Percentiles rank a stretch among this genome's conserved stretches.
phyloP scores from a whole-genome alignment of 2,888 invertebrate species.

The Crocallis elinguaria region DNA sequence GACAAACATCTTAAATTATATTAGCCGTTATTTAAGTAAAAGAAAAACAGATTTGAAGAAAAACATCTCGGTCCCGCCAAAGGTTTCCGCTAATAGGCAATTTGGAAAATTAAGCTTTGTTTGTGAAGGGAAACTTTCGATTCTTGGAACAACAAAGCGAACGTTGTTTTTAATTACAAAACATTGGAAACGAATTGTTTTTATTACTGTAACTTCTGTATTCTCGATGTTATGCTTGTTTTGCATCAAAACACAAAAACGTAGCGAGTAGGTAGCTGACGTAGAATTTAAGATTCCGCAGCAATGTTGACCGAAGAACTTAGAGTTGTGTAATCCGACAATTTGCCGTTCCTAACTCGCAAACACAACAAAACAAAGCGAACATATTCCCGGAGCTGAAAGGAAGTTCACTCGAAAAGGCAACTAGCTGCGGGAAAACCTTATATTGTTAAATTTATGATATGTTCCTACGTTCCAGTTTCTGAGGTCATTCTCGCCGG shows the following conservation, averaged over 20 bases:
- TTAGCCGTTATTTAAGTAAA: conserved; percentile 63
- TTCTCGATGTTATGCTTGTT: conserved; percentile 31
- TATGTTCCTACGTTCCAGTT: conserved; percentile 67
- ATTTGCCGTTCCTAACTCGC: conserved; percentile 79
- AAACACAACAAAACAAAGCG: conserved; percentile 81
- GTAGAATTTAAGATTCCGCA: conserved; percentile 62
- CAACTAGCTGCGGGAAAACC: conserved; percentile 77
- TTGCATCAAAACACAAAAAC: conserved; percentile 62
- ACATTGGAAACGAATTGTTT: conserved; percentile 21
- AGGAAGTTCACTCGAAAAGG: conserved; percentile 80
- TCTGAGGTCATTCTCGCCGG: conserved; percentile 66
- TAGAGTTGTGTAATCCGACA: conserved; percentile 80
- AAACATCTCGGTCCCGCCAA: conserved; percentile 51
- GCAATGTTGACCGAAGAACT: conserved; percentile 77
- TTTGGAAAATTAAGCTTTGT: conserved; percentile 61
- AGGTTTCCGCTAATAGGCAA: conserved; percentile 58
- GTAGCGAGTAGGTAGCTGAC: conserved; percentile 49
- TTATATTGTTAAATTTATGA: conserved; percentile 80
- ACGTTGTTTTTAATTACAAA: conserved; percentile 54
- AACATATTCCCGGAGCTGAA: conserved; percentile 76
- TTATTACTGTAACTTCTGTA: neutral
- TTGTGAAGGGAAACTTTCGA: conserved; percentile 61
- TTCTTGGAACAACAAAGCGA: conserved; percentile 54
- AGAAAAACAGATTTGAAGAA: conserved; percentile 61
- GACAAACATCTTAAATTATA: conserved; percentile 67